phyloP scores from a whole-genome alignment of 2,888 invertebrate species.

The Sinohyriopsis cumingii region DNA sequence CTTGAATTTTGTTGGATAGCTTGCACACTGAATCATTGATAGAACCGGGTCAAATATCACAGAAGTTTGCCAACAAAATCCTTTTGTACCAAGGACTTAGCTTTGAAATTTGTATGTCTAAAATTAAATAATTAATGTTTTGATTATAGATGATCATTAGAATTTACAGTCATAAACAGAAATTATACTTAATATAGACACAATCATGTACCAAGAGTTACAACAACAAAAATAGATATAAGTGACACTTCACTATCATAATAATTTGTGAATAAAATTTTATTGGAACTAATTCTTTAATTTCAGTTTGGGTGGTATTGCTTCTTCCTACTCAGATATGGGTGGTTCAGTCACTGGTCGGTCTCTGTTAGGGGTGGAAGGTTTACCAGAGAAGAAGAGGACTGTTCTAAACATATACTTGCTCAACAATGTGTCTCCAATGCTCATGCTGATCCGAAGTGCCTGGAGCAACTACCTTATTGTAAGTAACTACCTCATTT shows the following conservation, averaged over 20 bases:
- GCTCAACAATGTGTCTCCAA: conserved; percentile 61
- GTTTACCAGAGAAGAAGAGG: conserved; percentile 44
- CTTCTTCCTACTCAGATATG: conserved; percentile 45
- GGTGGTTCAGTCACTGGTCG: conserved; percentile 52
- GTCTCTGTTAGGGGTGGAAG: conserved; percentile 40
- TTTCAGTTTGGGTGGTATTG: conserved; percentile 37
- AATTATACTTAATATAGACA: too few relatives aligned
- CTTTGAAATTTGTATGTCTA: too few relatives aligned
- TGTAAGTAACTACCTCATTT: conserved; percentile 47
- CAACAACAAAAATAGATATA: too few relatives aligned
- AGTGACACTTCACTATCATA: neutral
- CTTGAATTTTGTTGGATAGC: too few relatives aligned
- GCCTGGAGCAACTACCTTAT: conserved; percentile 68
- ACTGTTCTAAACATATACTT: conserved; percentile 64
- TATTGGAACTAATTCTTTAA: neutral
- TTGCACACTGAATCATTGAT: too few relatives aligned
- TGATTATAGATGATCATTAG: too few relatives aligned
- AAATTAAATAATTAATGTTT: too few relatives aligned
- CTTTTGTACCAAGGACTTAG: too few relatives aligned
- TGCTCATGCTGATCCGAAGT: conserved; percentile 63
- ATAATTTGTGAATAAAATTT: neutral
- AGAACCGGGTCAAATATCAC: too few relatives aligned
- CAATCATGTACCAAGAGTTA: too few relatives aligned
- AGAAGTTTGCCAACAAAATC: too few relatives aligned
- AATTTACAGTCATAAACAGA: too few relatives aligned